Base-by-base conservation (phyloP, 2,888 invertebrate genomes). In the Heliconius hortense region DNA sequence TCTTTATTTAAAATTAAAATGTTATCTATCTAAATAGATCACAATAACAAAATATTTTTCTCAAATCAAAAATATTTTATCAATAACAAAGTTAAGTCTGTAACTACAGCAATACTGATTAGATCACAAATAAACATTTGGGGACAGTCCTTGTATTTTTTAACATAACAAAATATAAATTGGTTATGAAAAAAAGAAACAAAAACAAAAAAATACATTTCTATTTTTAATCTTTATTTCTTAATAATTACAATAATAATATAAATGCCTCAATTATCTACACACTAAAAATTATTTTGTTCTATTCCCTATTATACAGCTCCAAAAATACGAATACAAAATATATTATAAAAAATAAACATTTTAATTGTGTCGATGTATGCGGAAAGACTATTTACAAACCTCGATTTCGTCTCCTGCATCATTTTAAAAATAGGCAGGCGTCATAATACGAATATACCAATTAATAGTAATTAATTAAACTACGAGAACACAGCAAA, bases 221-320 rank as follows among this genome's bases (percentile, higher is more conserved):
- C 18, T n/a, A 28, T 53, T 28, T 68, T 68, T 13, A 31, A 21
- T 31, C 0, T 24, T 48, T 21, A 28, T 31, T 21, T 31, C 11
- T 31, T 31, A 48, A 68, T 53, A 53, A 64, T n/a, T 48, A 48
- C 3, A 67, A 48, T 67, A n/a, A 64, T 35, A 31, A 64, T 35
- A 64, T 35, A 68, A 68, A 68, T 68, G 68, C 68, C 68, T 21
- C 21, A 28, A 68, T 68, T 53, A 21, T 53, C 13, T 68, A 21
- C 11, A 39, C 28, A 28, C 48, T 68, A 31, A 28, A 68, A 4
- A 31, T 7, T 31, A 2, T 5, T 68, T 68, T 68, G 31, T 53
- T 68, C 68, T 28, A 53, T 13, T 24, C 1, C n/a, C 4, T 13
- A 39, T 66, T 2, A 56, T 56, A n/a, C 10, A 21, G 53, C 3